Evolutionary conservation across 2,113 vertebrate genomes (phyloP), one percentile per base, ranked within the genome.

Genomic region (Anseranas semipalmata): DNA sequence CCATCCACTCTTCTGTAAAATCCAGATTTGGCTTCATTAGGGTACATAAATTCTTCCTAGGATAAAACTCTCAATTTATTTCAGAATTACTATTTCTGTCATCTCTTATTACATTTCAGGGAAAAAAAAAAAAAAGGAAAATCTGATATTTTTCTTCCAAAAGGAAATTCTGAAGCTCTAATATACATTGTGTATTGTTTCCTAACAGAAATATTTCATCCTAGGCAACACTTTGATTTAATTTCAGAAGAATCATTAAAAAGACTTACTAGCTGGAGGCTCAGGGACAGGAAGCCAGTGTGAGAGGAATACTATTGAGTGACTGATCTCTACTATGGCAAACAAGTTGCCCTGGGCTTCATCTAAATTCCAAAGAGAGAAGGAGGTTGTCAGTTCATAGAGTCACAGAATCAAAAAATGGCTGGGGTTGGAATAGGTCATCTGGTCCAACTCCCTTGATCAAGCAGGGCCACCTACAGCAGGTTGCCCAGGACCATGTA

Each of bases 231-330:
- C 48, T 74, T 88, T 70, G 11, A n/a, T 68, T 81, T 48, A 56
- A 74, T 75, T 87, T 67, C 45, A 55, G 7, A 60, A 60, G 24
- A 74, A 15, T 3, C 1, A 39, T 67, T 67, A 62, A 71, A 39
- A 11, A 62, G 3, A 52, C 0, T 74, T 60, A 45, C 1, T 4
- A 9, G 75, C 35, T 71, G 4, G 32, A 3, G 4, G 2, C 0
- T 74, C 12, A 18, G 21, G 8, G 59, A 59, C 41, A 7, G 13
- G 30, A 8, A 70, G 4, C 4, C 37, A 63, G 7, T 16, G 24
- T 32, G 7, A 84, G 20, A 62, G 16, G 3, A 48, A 70, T 28
- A 41, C 2, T 79, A 6, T 27, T 79, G 35, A 50, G 28, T 56
- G 20, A 39, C 37, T 39, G 53, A 70, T 78, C 33, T 2, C 21